Percentiles rank a stretch among this genome's conserved stretches.
phyloP scores from a whole-genome alignment of 2,888 invertebrate species.

The Abrostola triplasia region DNA sequence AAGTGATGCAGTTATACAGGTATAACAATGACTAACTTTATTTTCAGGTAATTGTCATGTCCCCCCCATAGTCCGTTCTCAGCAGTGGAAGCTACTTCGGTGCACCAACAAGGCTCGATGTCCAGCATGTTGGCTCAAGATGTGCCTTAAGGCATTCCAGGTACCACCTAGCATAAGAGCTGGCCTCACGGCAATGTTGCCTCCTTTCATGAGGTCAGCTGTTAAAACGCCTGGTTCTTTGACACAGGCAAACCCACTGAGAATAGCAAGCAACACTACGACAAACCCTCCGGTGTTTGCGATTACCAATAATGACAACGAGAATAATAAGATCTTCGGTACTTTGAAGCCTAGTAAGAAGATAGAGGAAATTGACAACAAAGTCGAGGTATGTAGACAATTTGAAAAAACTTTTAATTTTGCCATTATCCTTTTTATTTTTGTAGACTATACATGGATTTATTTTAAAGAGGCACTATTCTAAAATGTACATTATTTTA shows the following conservation, averaged over 20 bases:
- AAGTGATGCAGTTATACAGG: too few relatives aligned
- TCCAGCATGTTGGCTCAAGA: conserved; percentile 95
- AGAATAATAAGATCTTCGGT: conserved; percentile 78
- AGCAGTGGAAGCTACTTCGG: conserved; percentile 90
- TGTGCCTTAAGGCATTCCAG: conserved; percentile 94
- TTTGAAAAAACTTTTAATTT: conserved; percentile 7
- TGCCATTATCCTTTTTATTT: conserved; percentile 21
- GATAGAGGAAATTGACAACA: conserved; percentile 76
- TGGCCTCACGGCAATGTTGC: conserved; percentile 91
- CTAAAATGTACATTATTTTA: conserved; percentile 39
- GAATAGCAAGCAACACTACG: conserved; percentile 66
- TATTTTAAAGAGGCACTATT: conserved; percentile 8
- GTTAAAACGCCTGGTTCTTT: conserved; percentile 68
- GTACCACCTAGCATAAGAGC: conserved; percentile 91
- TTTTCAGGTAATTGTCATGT: conserved; percentile 91
- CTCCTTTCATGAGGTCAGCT: conserved; percentile 88
- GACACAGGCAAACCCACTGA: conserved; percentile 74
- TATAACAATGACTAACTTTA: conserved; percentile 11
- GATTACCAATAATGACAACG: conserved; percentile 69
- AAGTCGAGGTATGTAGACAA: conserved; percentile 70
- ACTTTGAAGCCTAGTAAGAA: conserved; percentile 75
- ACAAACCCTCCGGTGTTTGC: conserved; percentile 71
- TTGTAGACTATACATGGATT: conserved; percentile 14
- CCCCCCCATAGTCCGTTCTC: conserved; percentile 91
- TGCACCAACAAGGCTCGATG: conserved; percentile 93